Evolutionary conservation across 2,113 vertebrate genomes (phyloP).

Genomic region (Catagonus wagneri): DNA sequence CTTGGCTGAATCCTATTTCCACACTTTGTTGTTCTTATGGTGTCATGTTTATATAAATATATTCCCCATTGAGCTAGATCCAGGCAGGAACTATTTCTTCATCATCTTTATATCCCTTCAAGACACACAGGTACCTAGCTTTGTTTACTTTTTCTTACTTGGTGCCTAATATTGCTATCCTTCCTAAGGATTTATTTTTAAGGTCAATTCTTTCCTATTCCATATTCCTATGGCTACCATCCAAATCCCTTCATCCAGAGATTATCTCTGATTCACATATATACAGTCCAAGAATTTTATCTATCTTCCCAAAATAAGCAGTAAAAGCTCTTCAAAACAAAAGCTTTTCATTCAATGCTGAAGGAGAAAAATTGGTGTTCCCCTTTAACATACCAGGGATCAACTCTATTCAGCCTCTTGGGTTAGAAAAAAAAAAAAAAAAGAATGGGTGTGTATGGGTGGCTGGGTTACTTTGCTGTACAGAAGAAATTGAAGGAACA

Average conservation of each 20-base stretch:
- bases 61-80: neutral
- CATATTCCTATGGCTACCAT: neutral
- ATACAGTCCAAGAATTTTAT: neutral
- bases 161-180: neutral
- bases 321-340: conserved; percentile 12
- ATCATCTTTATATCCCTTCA: neutral
- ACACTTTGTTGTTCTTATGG: neutral
- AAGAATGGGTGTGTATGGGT: no score
- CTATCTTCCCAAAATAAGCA: conserved; percentile 1
- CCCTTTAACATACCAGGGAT: neutral
- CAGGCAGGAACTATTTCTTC: neutral
- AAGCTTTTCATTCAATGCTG: neutral
- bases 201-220: neutral
- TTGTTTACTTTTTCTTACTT: conserved; percentile 27
- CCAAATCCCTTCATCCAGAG: conserved; percentile 32
- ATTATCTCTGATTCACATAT: conserved; percentile 9
- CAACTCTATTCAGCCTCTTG: no score
- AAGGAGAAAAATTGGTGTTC: neutral
- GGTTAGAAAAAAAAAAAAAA: no score
- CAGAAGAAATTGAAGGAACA: no score
- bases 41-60: neutral
- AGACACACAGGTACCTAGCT: neutral
- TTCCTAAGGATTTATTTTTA: conserved; percentile 45
- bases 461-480: no score
- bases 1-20: conserved; percentile 2